These are phyloP conservation scores for Myotis myotis DNA, from an alignment of 2,797 vertebrate species.

Conservation along the genomic window DNA sequence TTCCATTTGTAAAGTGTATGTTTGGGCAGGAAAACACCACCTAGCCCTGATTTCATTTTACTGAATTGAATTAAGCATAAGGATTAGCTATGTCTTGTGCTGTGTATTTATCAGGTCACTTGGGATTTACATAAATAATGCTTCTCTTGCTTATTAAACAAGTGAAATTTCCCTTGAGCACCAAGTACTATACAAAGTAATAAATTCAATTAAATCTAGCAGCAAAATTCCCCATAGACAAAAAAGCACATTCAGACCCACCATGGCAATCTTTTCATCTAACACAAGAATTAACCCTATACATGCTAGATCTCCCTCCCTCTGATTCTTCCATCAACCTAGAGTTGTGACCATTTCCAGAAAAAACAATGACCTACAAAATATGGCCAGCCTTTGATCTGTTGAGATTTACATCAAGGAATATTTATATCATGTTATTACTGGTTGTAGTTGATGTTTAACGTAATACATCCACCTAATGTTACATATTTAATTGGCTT, in stretches of 20 bases:
- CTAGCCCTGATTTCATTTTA: background rate
- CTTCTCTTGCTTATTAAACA: constrained; percentile 51
- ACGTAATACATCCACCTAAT: background rate
- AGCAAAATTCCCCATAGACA: background rate
- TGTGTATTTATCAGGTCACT: constrained; percentile 1
- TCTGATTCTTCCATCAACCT: background rate
- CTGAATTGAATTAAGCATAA: constrained; percentile 8
- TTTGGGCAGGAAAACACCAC: background rate
- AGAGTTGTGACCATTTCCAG: background rate
- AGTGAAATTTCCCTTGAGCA: constrained; percentile 38
- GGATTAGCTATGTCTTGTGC: background rate
- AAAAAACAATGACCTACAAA: background rate
- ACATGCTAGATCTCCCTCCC: background rate
- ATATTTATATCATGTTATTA: constrained; percentile 38
- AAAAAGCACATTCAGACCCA: background rate
- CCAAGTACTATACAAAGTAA: constrained; percentile 36
- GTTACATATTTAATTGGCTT: constrained; percentile 35
- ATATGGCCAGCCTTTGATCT: background rate
- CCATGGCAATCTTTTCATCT: background rate
- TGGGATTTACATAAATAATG: constrained; percentile 34
- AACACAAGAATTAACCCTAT: background rate
- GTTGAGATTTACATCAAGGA: background rate
- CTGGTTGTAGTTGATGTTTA: constrained; percentile 32
- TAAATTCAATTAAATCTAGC: constrained; percentile 54
- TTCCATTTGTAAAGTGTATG: background rate